These are phyloP conservation scores for Podargus strigoides DNA, from an alignment of 2,797 vertebrate species.

Conservation along the genomic window DNA sequence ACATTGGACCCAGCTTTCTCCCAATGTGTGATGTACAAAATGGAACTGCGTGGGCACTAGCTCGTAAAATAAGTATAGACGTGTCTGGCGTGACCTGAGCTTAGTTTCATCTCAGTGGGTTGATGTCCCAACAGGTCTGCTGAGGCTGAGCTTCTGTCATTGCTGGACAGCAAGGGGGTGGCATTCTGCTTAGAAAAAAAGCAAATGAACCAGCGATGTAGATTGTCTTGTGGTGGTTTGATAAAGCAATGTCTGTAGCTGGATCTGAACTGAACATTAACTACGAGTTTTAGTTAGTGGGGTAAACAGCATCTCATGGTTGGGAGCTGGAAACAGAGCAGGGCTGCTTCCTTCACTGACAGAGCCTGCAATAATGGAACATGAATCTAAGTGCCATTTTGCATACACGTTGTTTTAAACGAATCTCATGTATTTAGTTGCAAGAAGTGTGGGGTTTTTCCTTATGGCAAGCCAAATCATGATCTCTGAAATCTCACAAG, in stretches of 20 bases:
- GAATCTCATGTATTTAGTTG: background rate
- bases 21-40: background rate
- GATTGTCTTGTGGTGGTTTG: background rate
- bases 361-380: background rate
- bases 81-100: accelerated
- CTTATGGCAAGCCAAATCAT: background rate
- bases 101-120: background rate
- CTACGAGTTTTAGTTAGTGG: background rate
- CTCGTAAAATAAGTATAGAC: accelerated
- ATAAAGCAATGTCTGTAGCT: background rate
- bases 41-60: background rate
- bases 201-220: accelerated
- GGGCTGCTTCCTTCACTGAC: background rate
- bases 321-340: background rate
- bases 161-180: background rate
- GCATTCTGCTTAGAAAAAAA: background rate
- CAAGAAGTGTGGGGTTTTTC: background rate
- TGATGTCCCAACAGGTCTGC: background rate
- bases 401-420: background rate
- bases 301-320: accelerated
- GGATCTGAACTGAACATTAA: accelerated
- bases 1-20: background rate
- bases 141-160: background rate
- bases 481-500: background rate
- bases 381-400: background rate